Base-by-base conservation (phyloP, 1,140 invertebrate species). In the Drosophila grimshawi region DNA sequence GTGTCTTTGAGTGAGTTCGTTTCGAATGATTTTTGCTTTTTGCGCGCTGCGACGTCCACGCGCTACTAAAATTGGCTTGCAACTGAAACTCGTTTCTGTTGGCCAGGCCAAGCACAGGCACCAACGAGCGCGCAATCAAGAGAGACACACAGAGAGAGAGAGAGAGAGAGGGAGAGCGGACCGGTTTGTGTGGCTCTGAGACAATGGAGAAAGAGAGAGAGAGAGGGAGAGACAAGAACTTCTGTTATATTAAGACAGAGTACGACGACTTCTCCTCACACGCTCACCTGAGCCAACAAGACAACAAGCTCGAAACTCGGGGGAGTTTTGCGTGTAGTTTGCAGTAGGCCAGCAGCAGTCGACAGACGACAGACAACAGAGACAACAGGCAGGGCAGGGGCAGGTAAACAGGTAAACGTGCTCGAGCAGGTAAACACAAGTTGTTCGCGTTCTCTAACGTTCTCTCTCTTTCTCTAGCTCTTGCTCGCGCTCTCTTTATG, bases 11-110 rank as follows among this genome's bases (percentile, higher is more conserved):
- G 10, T 3, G 19, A 19, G 19, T 53, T 27, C 27, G 48, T 49
- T 51, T 68, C 43, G 52, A 29, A 27, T 39, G n/a, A 3, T 67
- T 5, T 43, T 3, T 43, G 10, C 3, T 43, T 43, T 43, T 68
- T 52, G 52, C 57, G 80, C 72, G 76, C 66, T 39, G 55, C 72
- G 59, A 88, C 88, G 89, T 89, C 88, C 69, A 74, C 70, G 71
- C 80, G 68, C 80, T 57, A 62, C 65, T 30, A 75, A 86, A 80
- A 74, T 76, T 69, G 78, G 39, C 64, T 86, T 32, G 85, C 72
- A 86, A 89, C 80, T 91, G 78, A 91, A 91, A 91, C 89, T 89
- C 72, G 89, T 91, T 85, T 86, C 57, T 70, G n/a, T 75, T 56
- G 59, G 59, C 76, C 76, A 64, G 69, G 60, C 53, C 70, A 63